Base-by-base conservation (phyloP, 1,140 invertebrate genomes). In the Lasioglossum albipes region DNA sequence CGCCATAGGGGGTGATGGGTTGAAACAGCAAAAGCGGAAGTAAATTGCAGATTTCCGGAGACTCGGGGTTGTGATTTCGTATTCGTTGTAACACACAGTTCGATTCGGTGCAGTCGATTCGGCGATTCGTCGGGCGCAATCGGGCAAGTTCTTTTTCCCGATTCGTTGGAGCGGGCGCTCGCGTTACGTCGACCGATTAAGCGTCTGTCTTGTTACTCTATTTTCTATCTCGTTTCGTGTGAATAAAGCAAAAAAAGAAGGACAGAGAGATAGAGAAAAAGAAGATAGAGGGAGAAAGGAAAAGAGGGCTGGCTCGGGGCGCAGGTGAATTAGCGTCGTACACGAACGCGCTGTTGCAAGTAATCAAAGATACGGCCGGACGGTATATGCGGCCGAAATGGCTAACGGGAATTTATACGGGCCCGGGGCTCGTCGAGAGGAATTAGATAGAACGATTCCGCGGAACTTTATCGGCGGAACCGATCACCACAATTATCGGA, bases 381-480 rank as follows among this genome's bases (percentile, higher is more conserved):
- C 22, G 3, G 57, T 59, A 52, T 67, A 49, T 77, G 66, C 76
- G 64, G 41, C 54, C 67, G 75, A 83, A 86, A 86, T 71, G 85
- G 76, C 85, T 82, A 80, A 73, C 81, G 76, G 84, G 85, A 86
- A 83, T 85, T 85, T 75, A 77, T 82, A 80, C 75, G 84, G 75
- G 77, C 82, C 62, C 79, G 70, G 27, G 72, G 41, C 74, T 81
- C 80, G 85, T 83, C 84, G 67, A 54, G 69, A 80, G 81, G 72
- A 87, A 86, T 73, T 75, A 75, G 84, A 61, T 65, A 76, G 76
- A 84, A 82, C 85, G 85, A 87, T 87, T 85, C 82, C 84, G 84
- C 74, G 81, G 73, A 64, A 81, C 73, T 73, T 77, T 83, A 83
- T 87, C 85, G 84, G 81, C 81, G 65, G 62, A 86, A 79, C 76